Percentiles rank a stretch among this genome's conserved stretches.
Conservation (phyloP, 2,888 invertebrate species). For the Tachina fera region DNA sequence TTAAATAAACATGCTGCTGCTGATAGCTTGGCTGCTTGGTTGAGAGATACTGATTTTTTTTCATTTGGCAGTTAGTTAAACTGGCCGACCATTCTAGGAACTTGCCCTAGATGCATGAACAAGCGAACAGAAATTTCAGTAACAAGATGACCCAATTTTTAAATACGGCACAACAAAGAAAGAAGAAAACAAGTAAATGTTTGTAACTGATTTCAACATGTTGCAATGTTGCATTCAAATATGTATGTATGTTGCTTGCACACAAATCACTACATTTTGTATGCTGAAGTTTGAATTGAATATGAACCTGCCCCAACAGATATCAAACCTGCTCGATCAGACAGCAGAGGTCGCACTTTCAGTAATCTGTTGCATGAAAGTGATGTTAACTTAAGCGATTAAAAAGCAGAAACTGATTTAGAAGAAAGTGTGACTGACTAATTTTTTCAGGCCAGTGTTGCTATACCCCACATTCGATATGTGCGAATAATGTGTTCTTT, state of each 20-base stretch:
- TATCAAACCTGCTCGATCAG: neutral
- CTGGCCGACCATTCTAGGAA: conserved; percentile 81
- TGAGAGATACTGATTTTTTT: neutral
- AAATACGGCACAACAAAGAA: conserved; percentile 5
- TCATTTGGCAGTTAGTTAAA: conserved; percentile 39
- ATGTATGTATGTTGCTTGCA: neutral
- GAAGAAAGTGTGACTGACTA: neutral
- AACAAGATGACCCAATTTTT: conserved; percentile 75
- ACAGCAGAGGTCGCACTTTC: neutral
- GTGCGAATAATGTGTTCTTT: no score
- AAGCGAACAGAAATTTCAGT: conserved; percentile 76
- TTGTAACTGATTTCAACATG: neutral
- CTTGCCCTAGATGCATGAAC: conserved; percentile 81
- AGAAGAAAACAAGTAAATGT: neutral
- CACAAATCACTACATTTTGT: neutral
- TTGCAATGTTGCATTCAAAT: neutral
- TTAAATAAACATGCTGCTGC: no score
- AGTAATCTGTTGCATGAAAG: neutral
- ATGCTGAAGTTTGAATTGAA: neutral
- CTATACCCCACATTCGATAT: no score
- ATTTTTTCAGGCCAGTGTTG: neutral
- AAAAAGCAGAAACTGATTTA: no score
- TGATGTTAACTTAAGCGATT: neutral
- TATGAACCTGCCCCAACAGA: conserved; percentile 5
- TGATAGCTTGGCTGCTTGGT: neutral